Evolutionary conservation across 1,140 invertebrate species (phyloP).

Genomic region (Pseudomyrmex concolor): DNA sequence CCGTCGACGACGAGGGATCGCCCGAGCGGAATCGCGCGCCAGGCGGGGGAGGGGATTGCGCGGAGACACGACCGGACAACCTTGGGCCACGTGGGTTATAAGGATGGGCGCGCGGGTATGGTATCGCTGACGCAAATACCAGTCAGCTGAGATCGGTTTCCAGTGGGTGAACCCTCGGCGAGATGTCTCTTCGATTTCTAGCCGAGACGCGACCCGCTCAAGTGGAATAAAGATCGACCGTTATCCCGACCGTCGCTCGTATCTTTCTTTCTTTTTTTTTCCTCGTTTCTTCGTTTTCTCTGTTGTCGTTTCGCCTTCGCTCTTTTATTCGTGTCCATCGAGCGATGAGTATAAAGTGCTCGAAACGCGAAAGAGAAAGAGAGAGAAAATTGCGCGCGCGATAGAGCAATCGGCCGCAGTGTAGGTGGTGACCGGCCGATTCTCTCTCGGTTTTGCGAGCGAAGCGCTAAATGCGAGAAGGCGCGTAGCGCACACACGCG

Average conservation of each 20-base stretch:
- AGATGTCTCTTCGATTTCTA: slow-evolving; percentile 78
- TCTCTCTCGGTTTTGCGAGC: slow-evolving; percentile 24
- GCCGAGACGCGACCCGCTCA: slow-evolving; percentile 72
- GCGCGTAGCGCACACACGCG: slow-evolving; percentile 13
- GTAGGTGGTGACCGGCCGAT: slow-evolving; percentile 28
- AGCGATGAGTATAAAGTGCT: background rate
- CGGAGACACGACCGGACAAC: slow-evolving; percentile 61
- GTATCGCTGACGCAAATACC: slow-evolving; percentile 62
- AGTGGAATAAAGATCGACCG: slow-evolving; percentile 73
- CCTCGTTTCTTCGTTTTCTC: background rate
- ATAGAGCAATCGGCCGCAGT: slow-evolving; percentile 12
- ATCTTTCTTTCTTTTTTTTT: slow-evolving; percentile 9
- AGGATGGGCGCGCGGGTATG: slow-evolving; percentile 44
- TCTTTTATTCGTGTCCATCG: background rate
- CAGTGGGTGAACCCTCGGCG: slow-evolving; percentile 77
- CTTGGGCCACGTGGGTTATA: slow-evolving; percentile 71
- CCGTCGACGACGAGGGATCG: background rate
- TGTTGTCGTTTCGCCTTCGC: background rate
- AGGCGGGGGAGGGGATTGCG: background rate
- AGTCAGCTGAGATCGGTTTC: slow-evolving; percentile 73
- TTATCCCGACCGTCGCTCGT: slow-evolving; percentile 41
- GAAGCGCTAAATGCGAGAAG: slow-evolving; percentile 24
- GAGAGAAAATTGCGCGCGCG: background rate
- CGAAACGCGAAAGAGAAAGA: background rate
- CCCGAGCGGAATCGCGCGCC: background rate